A percentile compares a stretch with the other conserved stretches of the same genome.
Conservation (phyloP, 2,888 invertebrate species). For the Tipula unca region DNA sequence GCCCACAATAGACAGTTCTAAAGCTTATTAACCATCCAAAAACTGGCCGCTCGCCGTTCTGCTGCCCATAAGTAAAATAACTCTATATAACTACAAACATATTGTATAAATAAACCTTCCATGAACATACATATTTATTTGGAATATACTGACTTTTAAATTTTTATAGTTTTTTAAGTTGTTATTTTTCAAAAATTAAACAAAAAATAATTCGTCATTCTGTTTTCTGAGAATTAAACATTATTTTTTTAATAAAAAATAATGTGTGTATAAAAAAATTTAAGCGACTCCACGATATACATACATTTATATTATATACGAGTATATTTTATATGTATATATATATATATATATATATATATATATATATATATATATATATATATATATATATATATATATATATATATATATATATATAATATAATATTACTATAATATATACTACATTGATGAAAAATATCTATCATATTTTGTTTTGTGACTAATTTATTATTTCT, state of each 20-base stretch:
- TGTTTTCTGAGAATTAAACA: background rate
- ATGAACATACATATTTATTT: background rate
- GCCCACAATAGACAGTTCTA: background rate
- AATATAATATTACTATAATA: background rate
- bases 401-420: background rate
- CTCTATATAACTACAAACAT: background rate
- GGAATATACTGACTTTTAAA: background rate
- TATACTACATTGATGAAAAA: conserved; percentile 14
- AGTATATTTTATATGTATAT: background rate
- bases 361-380: background rate
- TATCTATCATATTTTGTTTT: conserved; percentile 14
- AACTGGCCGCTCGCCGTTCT: background rate
- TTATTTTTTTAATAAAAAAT: conserved; percentile 8
- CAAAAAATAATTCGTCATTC: conserved; percentile 14
- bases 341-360: background rate
- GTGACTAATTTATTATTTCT: conserved; percentile 14
- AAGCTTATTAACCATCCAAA: background rate
- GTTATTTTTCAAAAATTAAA: conserved; percentile 8
- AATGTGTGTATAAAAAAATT: background rate
- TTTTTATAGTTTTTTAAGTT: background rate
- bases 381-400: background rate
- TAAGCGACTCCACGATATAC: background rate
- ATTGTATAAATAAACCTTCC: too few species aligned
- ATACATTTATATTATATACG: background rate
- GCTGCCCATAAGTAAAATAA: background rate